A percentile compares a stretch with the other conserved stretches of the same genome.
These are phyloP conservation scores for Tiaroga cobitis DNA, from an alignment of 2,797 vertebrate species.

Conservation along the genomic window DNA sequence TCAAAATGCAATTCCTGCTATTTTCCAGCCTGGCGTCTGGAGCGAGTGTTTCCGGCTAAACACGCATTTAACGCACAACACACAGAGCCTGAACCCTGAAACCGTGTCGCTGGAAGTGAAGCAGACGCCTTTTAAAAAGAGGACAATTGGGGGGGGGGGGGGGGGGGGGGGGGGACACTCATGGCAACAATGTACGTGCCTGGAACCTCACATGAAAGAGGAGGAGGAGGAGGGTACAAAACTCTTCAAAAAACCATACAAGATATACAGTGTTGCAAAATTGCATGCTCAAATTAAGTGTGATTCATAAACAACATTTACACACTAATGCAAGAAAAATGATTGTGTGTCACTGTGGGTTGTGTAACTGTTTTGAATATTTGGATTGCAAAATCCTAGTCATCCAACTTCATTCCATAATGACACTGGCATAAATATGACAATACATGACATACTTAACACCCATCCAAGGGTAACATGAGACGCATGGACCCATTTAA, in stretches of 20 bases:
- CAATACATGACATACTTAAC: slow-evolving; percentile 25
- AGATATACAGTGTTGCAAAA: neutral
- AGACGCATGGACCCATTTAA: slow-evolving; percentile 4
- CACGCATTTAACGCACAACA: slow-evolving; percentile 31
- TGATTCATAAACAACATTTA: neutral
- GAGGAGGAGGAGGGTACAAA: neutral
- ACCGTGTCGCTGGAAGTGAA: slow-evolving; percentile 46
- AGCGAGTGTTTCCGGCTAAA: slow-evolving; percentile 70
- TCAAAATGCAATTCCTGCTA: slow-evolving; percentile 69
- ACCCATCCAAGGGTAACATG: slow-evolving; percentile 21
- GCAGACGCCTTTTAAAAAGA: slow-evolving; percentile 45
- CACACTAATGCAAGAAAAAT: slow-evolving; percentile 20
- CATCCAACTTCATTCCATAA: neutral
- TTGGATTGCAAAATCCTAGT: neutral
- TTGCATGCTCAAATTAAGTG: neutral
- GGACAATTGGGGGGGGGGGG: neutral
- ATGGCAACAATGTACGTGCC: slow-evolving; percentile 36
- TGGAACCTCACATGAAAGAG: neutral
- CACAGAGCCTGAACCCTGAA: slow-evolving; percentile 23
- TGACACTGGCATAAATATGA: neutral
- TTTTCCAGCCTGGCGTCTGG: slow-evolving; percentile 70
- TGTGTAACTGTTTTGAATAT: neutral
- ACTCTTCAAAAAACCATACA: neutral
- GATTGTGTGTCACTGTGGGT: neutral
- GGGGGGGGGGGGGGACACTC: neutral